Evolutionary conservation across 2,113 vertebrate genomes (phyloP), one percentile per base, ranked within the genome.

Genomic region (Trogon melanurus): DNA sequence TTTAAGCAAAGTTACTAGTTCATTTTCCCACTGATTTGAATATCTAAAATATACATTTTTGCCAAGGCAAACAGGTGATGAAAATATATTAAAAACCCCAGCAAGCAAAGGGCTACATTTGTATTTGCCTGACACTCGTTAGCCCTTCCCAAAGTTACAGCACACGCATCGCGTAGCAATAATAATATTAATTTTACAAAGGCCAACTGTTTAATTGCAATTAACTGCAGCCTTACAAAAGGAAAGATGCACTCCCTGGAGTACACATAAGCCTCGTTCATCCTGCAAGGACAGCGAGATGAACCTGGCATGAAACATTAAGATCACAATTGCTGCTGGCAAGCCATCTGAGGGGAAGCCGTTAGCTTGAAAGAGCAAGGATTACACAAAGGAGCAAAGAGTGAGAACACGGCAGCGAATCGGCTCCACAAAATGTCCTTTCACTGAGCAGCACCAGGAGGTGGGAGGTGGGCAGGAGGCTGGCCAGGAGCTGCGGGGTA

Each of bases 31-130:
- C 95, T 66, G 51, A 91, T 97, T 92, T 96, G 88, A 95, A 90
- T 97, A 95, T 64, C 72, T 96, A 95, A 96, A 96, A 84, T 78
- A 80, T 1, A 93, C 13, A 7, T 65, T 95, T 96, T 88, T 97
- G 97, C 96, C 97, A 95, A 79, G 30, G 48, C 92, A 96, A 96
- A 97, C 94, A 96, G 93, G 97, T 97, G 97, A 98, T 97, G 97
- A 97, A 91, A 94, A 88, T 48, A 85, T 56, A 97, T 93, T 86
- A 89, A 95, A 94, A 93, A 87, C 45, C 85, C 57, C 78, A 64
- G 23, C 10, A 87, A 95, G 84, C 62, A 83, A 81, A 94, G 67
- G 76, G 64, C 79, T 88, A 21, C 83, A 17, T 60, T 81, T 82
- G 50, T 41, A 74, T 51, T 85, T 15, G 25, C 66, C 36, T 66